Evolutionary conservation across 2,888 invertebrate species (phyloP), one percentile per base, ranked within the genome.

Genomic region (Octonoba sinensis): DNA sequence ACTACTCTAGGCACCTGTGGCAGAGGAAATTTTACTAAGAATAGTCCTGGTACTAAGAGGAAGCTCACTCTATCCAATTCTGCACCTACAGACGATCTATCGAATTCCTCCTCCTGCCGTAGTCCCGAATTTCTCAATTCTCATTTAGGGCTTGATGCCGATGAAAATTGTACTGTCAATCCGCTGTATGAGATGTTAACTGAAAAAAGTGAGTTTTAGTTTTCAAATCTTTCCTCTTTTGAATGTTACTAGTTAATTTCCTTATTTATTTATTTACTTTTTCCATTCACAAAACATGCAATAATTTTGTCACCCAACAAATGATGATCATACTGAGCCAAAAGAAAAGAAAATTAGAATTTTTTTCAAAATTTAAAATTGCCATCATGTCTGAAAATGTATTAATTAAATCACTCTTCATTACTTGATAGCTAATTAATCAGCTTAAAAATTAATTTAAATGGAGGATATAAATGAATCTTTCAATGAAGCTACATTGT

Each of bases 171-270:
- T 22, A 62, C 79, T 8, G 79, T 83, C 18, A 83, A 83, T 62
- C 83, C 83, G 15, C 22, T 83, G 12, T 83, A 83, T 81, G 83
- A 83, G 59, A 83, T 83, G 81, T 71, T 81, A 57, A 83, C 70
- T 62, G 81, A 81, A 71, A 83, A 83, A 81, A 57, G 83, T 83
- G 57, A 47, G 54, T 51, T 54, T 54, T 54, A 54, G n/a, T 54
- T 54, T 36, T 54, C 15, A 13, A 13, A 59, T 59, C 20, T 59
- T 59, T 16, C 18, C 3, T 20, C 2, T 18, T 20, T 20, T 22
- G n/a, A 20, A 20, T 20, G 16, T 59, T 3, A 22, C 16, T 59
- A 20, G 16, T 59, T 22, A 6, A 59, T 20, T 20, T 20, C 22
- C 20, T 62, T 22, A n/a, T 27, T 62, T 62, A 3, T 16, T 27